Evolutionary conservation across 2,797 vertebrate species (phyloP), one percentile per base, ranked within the genome.

Genomic region (Pelodytes ibericus): DNA sequence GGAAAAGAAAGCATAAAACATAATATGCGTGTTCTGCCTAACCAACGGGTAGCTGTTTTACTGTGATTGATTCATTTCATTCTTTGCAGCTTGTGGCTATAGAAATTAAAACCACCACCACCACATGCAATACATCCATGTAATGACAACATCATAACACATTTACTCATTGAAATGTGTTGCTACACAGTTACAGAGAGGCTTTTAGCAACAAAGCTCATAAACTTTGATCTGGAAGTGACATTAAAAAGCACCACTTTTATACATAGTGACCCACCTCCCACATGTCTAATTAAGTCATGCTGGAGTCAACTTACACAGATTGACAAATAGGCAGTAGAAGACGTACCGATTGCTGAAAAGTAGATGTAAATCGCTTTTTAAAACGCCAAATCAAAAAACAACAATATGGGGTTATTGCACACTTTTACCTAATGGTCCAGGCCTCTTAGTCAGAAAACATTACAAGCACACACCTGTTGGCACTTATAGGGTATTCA

Each of bases 251-350:
- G 76, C 44, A 78, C 57, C 29, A 67, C 39, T 9, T 16, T 68
- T 31, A 73, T 22, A 47, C 56, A 71, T 31, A 13, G 71, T 4
- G 29, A 53, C 36, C 70, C 70, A 44, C 41, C 57, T 61, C 76
- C 76, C 70, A 61, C 57, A 53, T 56, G 75, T 51, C 57, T 36
- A 62, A 33, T 30, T 30, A 22, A 49, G 29, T 72, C 29, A 58
- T 49, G 29, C 25, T n/a, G 33, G 63, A 68, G 63, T 79, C 71
- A 79, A 79, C 77, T 79, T 79, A 79, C 77, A 79, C 57, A 73
- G 47, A 79, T 58, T 58, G 22, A 68, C 65, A 79, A 31, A 69
- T 41, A 62, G 61, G 36, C 71, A 68, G 33, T 8, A 26, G 49
- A 30, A 44, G 67, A 26, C 29, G 20, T 25, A 51, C 41, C 36